Evolutionary conservation across 2,113 vertebrate species (phyloP).

Genomic region (Neogobius melanostomus): DNA sequence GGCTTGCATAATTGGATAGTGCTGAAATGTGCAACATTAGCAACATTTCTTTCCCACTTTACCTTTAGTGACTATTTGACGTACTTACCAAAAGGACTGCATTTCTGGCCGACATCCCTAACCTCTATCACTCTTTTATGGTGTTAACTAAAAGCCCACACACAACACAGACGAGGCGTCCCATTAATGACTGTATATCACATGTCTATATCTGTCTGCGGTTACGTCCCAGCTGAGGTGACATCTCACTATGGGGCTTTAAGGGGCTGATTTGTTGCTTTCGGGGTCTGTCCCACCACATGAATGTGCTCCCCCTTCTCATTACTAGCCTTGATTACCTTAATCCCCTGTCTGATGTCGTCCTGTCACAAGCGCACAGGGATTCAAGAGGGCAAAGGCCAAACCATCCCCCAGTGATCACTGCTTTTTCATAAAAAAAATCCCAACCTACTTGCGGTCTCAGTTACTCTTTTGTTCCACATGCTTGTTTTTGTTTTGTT

Average conservation of each 20-base stretch:
- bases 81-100: neutral
- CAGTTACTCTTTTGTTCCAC: conserved; percentile 19
- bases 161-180: conserved; percentile 31
- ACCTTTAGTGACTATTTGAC: too few relatives aligned
- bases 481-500: conserved; percentile 6
- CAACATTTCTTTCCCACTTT: too few relatives aligned
- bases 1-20: too few relatives aligned
- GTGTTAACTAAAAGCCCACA: conserved; percentile 15
- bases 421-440: conserved; percentile 62
- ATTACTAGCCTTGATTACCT: conserved; percentile 67
- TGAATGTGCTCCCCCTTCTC: conserved; percentile 63
- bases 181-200: conserved; percentile 27
- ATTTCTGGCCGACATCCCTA: neutral
- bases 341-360: conserved; percentile 65
- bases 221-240: conserved; percentile 23
- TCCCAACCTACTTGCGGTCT: conserved; percentile 12
- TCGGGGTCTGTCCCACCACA: conserved; percentile 33
- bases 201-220: conserved; percentile 37
- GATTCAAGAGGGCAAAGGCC: conserved; percentile 64
- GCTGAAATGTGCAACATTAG: too few relatives aligned
- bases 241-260: conserved; percentile 1
- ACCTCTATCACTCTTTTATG: conserved; percentile 8
- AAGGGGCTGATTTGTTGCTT: conserved; percentile 44
- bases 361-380: conserved; percentile 57
- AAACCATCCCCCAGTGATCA: conserved; percentile 55